phyloP scores from a whole-genome alignment of 2,888 invertebrate genomes.

The Timandra comae region DNA sequence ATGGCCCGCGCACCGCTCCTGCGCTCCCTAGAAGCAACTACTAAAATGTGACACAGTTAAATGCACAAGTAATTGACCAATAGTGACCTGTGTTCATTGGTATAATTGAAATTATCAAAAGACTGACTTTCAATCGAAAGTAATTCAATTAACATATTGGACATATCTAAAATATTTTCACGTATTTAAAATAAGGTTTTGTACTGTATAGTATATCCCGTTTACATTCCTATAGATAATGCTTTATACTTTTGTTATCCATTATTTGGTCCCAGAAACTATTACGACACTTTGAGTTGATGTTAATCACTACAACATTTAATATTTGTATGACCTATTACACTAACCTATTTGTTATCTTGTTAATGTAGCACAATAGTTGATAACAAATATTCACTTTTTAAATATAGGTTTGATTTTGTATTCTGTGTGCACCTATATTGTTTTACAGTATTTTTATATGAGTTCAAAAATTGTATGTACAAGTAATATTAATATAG shows the following conservation, averaged over 20 bases:
- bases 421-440: too few species aligned
- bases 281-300: not conserved
- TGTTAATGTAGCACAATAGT: not conserved
- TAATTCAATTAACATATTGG: slow-evolving; percentile 16
- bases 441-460: too few species aligned
- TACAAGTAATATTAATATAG: too few species aligned
- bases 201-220: slow-evolving; percentile 6
- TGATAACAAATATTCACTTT: too few species aligned
- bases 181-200: slow-evolving; percentile 2
- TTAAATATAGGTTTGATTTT: too few species aligned
- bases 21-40: slow-evolving; percentile 69
- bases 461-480: too few species aligned
- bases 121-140: slow-evolving; percentile 48
- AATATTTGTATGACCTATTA: not conserved
- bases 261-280: too few species aligned
- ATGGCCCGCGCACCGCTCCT: slow-evolving; percentile 71
- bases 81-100: slow-evolving; percentile 37
- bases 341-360: not conserved
- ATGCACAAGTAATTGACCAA: slow-evolving; percentile 18
- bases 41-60: slow-evolving; percentile 68
- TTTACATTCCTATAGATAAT: slow-evolving; percentile 8
- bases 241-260: not conserved
- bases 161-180: slow-evolving; percentile 38
- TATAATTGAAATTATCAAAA: slow-evolving; percentile 34
- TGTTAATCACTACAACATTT: not conserved